These are phyloP conservation scores for Coptotermes formosanus DNA, from an alignment of 1,140 invertebrate species.

Conservation along the genomic window DNA sequence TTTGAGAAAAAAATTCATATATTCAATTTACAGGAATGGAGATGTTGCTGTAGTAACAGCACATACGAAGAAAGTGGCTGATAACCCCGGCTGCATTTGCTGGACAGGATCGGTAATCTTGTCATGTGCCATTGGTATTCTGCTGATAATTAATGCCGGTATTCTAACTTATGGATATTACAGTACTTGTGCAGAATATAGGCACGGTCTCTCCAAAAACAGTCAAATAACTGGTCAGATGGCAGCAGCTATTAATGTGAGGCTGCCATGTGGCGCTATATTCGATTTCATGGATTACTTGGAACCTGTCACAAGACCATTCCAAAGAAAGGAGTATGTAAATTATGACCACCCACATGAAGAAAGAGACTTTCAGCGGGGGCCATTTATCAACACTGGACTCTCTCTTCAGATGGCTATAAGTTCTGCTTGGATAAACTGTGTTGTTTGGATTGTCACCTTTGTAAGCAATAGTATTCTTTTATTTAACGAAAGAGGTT, in stretches of 20 bases:
- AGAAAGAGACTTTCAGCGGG: conserved; percentile 13
- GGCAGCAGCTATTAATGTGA: conserved; percentile 59
- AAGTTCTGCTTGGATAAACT: conserved; percentile 24
- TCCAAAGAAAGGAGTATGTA: conserved; percentile 21
- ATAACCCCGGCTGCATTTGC: background rate
- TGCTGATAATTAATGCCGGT: conserved; percentile 59
- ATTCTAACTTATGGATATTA: conserved; percentile 65
- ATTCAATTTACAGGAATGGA: background rate
- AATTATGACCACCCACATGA: background rate
- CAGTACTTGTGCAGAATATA: conserved; percentile 65
- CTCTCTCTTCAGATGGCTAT: conserved; percentile 8
- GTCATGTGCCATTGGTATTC: conserved; percentile 50
- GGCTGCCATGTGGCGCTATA: conserved; percentile 62
- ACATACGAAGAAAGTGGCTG: background rate
- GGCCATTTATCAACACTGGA: conserved; percentile 29
- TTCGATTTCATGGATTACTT: conserved; percentile 75
- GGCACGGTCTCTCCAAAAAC: conserved; percentile 54
- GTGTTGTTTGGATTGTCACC: background rate
- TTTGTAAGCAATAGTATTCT: conserved; percentile 8
- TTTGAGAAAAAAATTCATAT: no score
- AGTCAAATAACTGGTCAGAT: conserved; percentile 31
- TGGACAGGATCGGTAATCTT: conserved; percentile 53
- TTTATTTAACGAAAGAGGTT: background rate
- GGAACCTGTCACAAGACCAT: conserved; percentile 46
- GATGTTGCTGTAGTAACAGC: background rate